A percentile compares a stretch with the other conserved stretches of the same genome.
phyloP scores from a whole-genome alignment of 2,888 invertebrate species.

The Oxystoma pomonae region DNA sequence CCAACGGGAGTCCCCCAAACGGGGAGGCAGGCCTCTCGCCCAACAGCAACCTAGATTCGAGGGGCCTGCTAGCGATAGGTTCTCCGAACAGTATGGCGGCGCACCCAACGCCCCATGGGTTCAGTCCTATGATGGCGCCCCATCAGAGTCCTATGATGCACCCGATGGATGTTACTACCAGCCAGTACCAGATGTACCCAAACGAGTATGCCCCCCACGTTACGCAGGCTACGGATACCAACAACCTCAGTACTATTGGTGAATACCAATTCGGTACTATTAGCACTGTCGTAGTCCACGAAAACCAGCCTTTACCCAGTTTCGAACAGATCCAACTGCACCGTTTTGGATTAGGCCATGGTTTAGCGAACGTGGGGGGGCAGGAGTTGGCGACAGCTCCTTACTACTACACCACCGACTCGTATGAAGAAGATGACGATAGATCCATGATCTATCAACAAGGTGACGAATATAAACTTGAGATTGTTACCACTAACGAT shows the following conservation, averaged over 20 bases:
- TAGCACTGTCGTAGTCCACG: conserved; percentile 33
- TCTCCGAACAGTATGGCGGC: conserved; percentile 57
- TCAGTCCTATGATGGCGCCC: conserved; percentile 29
- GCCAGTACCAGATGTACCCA: conserved; percentile 64
- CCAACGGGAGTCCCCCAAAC: conserved; percentile 85
- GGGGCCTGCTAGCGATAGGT: conserved; percentile 86
- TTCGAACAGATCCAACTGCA: conserved; percentile 61
- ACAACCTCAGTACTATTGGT: conserved; percentile 81
- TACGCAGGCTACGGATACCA: conserved; percentile 66
- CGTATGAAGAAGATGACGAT: conserved; percentile 26
- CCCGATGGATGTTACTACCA: conserved; percentile 41
- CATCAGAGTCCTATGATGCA: conserved; percentile 41
- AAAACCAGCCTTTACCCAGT: conserved; percentile 57
- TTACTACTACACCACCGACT: conserved; percentile 27
- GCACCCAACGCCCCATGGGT: conserved; percentile 44
- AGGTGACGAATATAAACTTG: conserved; percentile 43
- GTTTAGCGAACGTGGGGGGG: conserved; percentile 73
- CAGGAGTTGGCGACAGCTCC: conserved; percentile 51
- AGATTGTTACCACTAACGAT: conserved; percentile 46
- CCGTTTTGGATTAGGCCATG: conserved; percentile 48
- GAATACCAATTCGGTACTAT: conserved; percentile 50
- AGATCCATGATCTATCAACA: conserved; percentile 30
- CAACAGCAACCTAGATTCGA: conserved; percentile 78
- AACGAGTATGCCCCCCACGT: conserved; percentile 84
- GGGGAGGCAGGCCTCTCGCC: conserved; percentile 94